A percentile compares a stretch with the other conserved stretches of the same genome.
These are phyloP conservation scores for Lottia gigantea DNA, from an alignment of 2,888 invertebrate genomes.

Conservation along the genomic window DNA sequence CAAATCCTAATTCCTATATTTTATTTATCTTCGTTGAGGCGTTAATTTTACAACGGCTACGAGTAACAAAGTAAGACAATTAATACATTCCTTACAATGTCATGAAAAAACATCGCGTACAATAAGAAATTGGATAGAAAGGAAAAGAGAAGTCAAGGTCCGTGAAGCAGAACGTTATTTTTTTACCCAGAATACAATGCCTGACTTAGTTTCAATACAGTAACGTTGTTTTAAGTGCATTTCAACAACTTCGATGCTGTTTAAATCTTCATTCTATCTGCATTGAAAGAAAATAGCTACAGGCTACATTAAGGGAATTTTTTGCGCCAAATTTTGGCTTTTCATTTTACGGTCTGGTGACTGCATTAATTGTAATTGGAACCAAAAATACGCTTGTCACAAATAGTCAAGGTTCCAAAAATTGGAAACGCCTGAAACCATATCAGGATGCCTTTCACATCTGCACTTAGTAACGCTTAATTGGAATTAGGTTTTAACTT, in stretches of 20 bases:
- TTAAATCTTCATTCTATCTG: slow-evolving; percentile 2
- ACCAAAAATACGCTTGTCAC: background rate
- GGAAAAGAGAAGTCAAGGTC: background rate
- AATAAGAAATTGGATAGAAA: background rate
- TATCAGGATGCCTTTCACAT: background rate
- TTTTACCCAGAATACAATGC: background rate
- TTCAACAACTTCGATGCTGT: slow-evolving; percentile 2
- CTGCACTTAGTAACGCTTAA: background rate
- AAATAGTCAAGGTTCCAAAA: background rate
- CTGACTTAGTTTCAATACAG: background rate
- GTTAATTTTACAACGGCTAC: no score
- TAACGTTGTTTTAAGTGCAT: background rate
- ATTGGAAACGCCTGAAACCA: background rate
- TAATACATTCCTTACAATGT: background rate
- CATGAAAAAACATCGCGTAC: background rate
- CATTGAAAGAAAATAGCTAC: background rate
- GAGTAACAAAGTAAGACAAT: background rate
- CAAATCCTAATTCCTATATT: no score
- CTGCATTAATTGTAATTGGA: slow-evolving; percentile 4
- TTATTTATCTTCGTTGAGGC: no score
- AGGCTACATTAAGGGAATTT: background rate
- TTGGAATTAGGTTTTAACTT: background rate
- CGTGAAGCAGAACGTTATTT: background rate
- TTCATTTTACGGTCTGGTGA: slow-evolving; percentile 10
- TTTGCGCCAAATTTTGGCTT: background rate